A percentile compares a stretch with the other conserved stretches of the same genome.
These are phyloP conservation scores for Myocastor coypus DNA, from an alignment of 2,113 vertebrate species.

Conservation along the genomic window DNA sequence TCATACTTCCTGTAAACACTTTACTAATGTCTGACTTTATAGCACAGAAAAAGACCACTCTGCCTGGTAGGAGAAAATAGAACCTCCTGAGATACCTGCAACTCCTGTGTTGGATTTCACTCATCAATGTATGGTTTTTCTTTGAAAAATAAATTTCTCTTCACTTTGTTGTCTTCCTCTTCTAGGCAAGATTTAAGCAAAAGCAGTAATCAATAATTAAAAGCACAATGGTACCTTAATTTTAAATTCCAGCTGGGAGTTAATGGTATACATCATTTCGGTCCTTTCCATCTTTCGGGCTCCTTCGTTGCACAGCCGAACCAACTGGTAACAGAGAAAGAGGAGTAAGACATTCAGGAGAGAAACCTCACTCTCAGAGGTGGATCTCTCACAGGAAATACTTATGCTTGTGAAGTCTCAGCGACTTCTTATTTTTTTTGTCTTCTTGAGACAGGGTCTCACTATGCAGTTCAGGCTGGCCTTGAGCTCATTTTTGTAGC, in stretches of 20 bases:
- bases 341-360: not conserved
- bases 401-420: not conserved
- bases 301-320: constrained; percentile 97
- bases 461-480: too few species aligned
- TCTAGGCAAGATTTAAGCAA: not conserved
- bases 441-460: too few species aligned
- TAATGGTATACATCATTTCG: constrained; percentile 99
- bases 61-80: not conserved
- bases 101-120: not conserved
- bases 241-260: constrained; percentile 98
- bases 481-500: too few species aligned
- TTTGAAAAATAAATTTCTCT: not conserved
- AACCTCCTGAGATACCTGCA: not conserved
- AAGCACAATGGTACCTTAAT: constrained; percentile 92
- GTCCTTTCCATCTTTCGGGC: constrained; percentile 98
- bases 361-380: not conserved
- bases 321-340: constrained; percentile 88
- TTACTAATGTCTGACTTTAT: not conserved
- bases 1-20: not conserved
- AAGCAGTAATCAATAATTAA: constrained; percentile 57
- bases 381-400: not conserved
- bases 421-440: too few species aligned
- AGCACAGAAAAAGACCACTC: not conserved
- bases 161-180: not conserved
- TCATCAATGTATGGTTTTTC: not conserved